A percentile compares a stretch with the other conserved stretches of the same genome.
phyloP scores from a whole-genome alignment of 2,113 vertebrate genomes.

The Corydoras sp. region DNA sequence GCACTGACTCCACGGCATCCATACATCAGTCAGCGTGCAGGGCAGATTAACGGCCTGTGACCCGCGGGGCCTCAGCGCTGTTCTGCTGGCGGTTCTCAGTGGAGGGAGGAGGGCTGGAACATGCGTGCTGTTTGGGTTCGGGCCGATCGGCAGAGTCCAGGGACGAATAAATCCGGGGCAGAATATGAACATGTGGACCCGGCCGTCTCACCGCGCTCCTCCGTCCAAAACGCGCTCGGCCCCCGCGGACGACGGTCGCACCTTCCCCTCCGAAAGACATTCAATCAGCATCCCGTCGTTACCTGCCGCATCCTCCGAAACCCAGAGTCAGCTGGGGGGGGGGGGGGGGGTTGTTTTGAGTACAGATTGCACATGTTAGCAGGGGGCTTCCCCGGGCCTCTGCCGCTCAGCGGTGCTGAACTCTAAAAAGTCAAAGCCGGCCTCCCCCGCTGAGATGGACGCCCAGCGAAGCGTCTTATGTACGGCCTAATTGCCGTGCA shows the following conservation, averaged over 20 bases:
- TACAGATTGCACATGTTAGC: constrained; percentile 7
- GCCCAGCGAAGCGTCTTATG: constrained; percentile 54
- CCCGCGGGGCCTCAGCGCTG: constrained; percentile 62
- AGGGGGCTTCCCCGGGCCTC: constrained; percentile 22
- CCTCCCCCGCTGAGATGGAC: constrained; percentile 50
- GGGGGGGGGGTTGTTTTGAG: neutral
- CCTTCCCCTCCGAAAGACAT: too few relatives aligned
- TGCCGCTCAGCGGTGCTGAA: constrained; percentile 20
- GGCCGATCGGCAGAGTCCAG: constrained; percentile 52
- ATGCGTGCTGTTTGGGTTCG: constrained; percentile 54
- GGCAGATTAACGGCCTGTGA: constrained; percentile 66
- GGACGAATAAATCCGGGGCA: constrained; percentile 55
- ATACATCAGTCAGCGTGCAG: constrained; percentile 66
- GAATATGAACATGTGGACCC: constrained; percentile 50
- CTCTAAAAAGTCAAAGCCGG: constrained; percentile 46
- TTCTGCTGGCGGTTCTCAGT: constrained; percentile 55
- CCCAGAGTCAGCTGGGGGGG: too few relatives aligned
- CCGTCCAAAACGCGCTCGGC: constrained; percentile 34
- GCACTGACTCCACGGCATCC: constrained; percentile 62
- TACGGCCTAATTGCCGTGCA: constrained; percentile 67
- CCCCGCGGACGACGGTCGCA: constrained; percentile 6
- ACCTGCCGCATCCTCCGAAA: too few relatives aligned
- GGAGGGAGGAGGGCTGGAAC: constrained; percentile 54
- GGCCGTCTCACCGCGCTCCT: constrained; percentile 37
- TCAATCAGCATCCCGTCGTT: too few relatives aligned